phyloP scores from a whole-genome alignment of 2,797 vertebrate species.

The Gymnoscopelus braueri region DNA sequence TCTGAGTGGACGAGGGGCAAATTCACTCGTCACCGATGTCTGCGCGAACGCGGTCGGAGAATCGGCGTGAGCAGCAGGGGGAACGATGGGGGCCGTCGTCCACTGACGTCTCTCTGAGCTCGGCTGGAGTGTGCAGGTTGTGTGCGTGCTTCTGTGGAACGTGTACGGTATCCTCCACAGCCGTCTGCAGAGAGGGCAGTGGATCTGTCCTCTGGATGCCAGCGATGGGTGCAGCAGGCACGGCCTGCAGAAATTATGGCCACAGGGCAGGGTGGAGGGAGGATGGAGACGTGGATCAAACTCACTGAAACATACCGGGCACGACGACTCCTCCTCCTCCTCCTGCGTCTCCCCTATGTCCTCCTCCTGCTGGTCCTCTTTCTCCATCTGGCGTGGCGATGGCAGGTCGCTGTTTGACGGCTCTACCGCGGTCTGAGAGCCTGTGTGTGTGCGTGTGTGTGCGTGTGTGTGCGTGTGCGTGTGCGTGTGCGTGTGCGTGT shows the following conservation, averaged over 20 bases:
- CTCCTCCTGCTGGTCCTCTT: neutral
- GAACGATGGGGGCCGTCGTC: neutral
- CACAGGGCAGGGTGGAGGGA: conserved; percentile 30
- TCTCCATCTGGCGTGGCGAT: conserved; percentile 14
- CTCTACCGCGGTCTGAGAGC: neutral
- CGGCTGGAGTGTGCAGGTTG: neutral
- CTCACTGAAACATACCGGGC: conserved; percentile 30
- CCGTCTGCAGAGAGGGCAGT: conserved; percentile 20
- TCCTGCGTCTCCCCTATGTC: neutral
- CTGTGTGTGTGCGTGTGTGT: neutral
- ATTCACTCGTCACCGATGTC: neutral
- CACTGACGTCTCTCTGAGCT: neutral
- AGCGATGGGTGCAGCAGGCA: conserved; percentile 19
- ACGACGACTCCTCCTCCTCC: conserved; percentile 7
- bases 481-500: neutral
- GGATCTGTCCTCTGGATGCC: conserved; percentile 7
- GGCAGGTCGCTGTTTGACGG: conserved; percentile 6
- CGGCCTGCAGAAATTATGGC: conserved; percentile 19
- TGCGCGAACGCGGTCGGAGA: too few relatives aligned
- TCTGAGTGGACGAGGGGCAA: neutral
- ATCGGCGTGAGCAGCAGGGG: neutral
- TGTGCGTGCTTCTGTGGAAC: neutral
- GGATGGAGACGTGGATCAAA: conserved; percentile 4
- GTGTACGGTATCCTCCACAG: neutral
- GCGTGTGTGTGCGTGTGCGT: neutral